Conservation (phyloP, 2,797 vertebrate genomes). For the Melopsittacus undulatus region DNA sequence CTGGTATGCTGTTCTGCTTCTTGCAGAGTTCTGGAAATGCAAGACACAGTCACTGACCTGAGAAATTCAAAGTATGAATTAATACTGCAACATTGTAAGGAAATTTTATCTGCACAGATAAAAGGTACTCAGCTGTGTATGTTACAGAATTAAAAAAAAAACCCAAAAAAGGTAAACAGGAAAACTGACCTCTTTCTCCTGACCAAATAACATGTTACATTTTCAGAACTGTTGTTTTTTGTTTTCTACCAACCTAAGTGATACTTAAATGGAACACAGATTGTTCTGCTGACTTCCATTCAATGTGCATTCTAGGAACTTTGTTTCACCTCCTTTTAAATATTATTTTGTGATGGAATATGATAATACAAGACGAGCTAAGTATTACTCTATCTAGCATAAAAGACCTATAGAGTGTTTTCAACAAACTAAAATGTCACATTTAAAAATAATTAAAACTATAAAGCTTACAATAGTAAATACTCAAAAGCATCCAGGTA, state of each 20-base stretch:
- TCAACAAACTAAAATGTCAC: neutral
- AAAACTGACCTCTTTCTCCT: neutral
- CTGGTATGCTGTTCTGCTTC: slow-evolving; percentile 9
- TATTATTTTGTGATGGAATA: neutral
- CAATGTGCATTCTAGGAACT: neutral
- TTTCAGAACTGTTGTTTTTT: neutral
- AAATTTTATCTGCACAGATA: neutral
- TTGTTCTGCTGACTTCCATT: neutral
- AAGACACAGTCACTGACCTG: slow-evolving; percentile 79
- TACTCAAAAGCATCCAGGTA: neutral
- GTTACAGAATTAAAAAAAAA: neutral
- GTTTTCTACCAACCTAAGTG: neutral
- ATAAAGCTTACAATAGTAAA: neutral
- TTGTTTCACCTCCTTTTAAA: neutral
- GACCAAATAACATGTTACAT: neutral
- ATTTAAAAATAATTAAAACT: neutral
- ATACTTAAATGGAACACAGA: neutral
- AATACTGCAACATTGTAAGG: neutral
- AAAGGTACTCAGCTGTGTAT: neutral
- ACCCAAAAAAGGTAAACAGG: neutral
- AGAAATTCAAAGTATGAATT: slow-evolving; percentile 1
- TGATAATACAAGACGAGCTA: neutral
- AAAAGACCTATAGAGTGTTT: neutral
- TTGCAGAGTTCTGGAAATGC: slow-evolving; percentile 70
- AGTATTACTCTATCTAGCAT: neutral